phyloP scores from a whole-genome alignment of 2,113 vertebrate species.

The Edolisoma coerulescens region DNA sequence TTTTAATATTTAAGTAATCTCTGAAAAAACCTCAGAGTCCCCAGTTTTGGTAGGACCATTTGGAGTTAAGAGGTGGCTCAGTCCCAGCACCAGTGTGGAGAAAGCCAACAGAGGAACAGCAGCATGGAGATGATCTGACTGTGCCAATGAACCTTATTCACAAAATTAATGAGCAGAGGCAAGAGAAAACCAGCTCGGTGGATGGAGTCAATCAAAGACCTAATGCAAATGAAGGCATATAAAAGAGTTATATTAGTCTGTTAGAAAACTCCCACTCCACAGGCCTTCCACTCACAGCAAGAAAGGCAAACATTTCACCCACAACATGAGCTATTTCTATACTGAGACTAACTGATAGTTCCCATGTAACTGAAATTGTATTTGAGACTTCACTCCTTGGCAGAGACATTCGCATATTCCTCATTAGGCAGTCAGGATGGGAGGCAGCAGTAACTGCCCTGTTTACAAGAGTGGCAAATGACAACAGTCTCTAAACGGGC shows the following conservation, averaged over 20 bases:
- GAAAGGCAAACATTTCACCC: constrained; percentile 58
- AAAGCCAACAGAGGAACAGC: neutral
- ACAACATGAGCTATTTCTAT: constrained; percentile 42
- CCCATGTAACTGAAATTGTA: constrained; percentile 7
- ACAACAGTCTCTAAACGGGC: neutral
- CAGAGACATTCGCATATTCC: neutral
- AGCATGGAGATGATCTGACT: neutral
- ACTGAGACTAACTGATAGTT: constrained; percentile 19
- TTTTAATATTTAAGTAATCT: neutral
- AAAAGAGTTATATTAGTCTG: constrained; percentile 17
- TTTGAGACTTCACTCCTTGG: neutral
- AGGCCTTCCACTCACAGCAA: constrained; percentile 1
- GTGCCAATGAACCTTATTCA: neutral
- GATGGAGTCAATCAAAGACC: constrained; percentile 8
- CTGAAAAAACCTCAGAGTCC: neutral
- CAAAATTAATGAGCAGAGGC: neutral
- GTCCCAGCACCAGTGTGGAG: neutral
- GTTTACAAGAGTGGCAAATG: constrained; percentile 20
- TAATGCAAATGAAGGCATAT: constrained; percentile 40
- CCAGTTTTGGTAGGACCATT: neutral
- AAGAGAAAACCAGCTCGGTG: neutral
- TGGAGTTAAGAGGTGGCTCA: neutral
- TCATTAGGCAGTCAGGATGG: neutral
- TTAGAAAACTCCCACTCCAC: neutral
- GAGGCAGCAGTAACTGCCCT: neutral